phyloP scores from a whole-genome alignment of 2,797 vertebrate species.

The Synaphobranchus kaupii region DNA sequence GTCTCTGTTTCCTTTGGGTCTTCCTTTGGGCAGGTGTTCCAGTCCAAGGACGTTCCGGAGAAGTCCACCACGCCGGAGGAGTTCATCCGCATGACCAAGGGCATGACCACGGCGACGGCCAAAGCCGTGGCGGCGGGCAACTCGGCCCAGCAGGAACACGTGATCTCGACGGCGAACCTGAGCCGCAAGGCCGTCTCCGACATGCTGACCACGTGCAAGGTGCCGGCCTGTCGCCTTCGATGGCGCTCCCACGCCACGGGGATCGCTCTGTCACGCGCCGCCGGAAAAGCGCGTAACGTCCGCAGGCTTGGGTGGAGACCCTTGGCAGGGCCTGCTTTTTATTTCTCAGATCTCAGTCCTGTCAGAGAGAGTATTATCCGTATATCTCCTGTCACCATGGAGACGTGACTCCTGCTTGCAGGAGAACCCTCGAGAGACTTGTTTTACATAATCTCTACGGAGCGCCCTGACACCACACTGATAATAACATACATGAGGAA shows the following conservation, averaged over 20 bases:
- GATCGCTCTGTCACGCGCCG: neutral
- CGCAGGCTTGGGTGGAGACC: neutral
- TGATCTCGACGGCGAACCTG: constrained; percentile 95
- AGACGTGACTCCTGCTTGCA: neutral
- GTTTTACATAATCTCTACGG: constrained; percentile 17
- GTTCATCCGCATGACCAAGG: constrained; percentile 98
- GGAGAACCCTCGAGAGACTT: neutral
- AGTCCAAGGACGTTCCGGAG: constrained; percentile 88
- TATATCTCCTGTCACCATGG: neutral
- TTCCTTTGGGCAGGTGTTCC: constrained; percentile 80
- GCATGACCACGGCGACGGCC: constrained; percentile 95
- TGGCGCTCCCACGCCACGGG: neutral
- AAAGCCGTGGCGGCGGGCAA: constrained; percentile 97
- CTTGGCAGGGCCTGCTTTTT: neutral
- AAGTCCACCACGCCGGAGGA: constrained; percentile 91
- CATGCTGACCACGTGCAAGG: constrained; percentile 97
- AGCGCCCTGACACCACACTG: neutral
- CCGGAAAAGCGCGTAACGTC: neutral
- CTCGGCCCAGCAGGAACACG: constrained; percentile 94
- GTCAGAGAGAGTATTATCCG: constrained; percentile 1
- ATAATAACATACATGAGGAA: neutral
- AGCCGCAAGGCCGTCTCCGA: constrained; percentile 96
- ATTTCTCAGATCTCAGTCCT: neutral
- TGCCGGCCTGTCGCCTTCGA: constrained; percentile 48
- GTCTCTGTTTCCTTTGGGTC: constrained; percentile 23